Evolutionary conservation across 1,140 invertebrate genomes (phyloP).

Genomic region (Brachionus angularis): DNA sequence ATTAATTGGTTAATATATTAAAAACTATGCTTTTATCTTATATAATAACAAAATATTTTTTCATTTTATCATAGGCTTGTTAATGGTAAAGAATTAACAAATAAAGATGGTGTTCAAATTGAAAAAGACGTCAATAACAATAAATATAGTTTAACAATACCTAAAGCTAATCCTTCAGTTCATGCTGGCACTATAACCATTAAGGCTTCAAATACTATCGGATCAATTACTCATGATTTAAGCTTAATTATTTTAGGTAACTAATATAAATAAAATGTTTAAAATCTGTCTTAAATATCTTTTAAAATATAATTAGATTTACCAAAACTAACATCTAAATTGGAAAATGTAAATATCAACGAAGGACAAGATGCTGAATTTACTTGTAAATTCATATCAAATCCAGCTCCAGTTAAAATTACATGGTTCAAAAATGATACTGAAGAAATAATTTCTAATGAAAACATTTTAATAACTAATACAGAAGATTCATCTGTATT

Average conservation of each 20-base stretch:
- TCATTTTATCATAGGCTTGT: not conserved
- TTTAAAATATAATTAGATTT: not conserved
- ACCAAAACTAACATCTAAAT: not conserved
- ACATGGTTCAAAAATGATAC: constrained; percentile 9
- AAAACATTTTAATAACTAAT: not conserved
- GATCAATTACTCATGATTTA: not conserved
- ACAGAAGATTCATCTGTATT: not conserved
- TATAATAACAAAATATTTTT: not conserved
- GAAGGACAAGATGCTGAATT: constrained; percentile 17
- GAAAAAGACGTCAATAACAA: not conserved
- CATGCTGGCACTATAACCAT: not conserved
- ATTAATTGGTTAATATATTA: constrained; percentile 69
- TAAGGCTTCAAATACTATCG: not conserved
- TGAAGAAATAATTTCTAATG: constrained; percentile 10
- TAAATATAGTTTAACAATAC: not conserved
- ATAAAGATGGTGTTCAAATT: constrained; percentile 14
- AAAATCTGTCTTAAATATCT: not conserved
- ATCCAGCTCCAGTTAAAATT: not conserved
- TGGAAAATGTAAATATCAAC: not conserved
- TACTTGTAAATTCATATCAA: constrained; percentile 17
- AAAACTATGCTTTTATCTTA: not conserved
- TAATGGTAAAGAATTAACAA: not conserved
- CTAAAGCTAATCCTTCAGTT: not conserved
- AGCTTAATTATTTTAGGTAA: constrained; percentile 8
- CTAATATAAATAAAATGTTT: not conserved